Conservation (phyloP, 1,140 invertebrate genomes). For the Berghia stephanieae region DNA sequence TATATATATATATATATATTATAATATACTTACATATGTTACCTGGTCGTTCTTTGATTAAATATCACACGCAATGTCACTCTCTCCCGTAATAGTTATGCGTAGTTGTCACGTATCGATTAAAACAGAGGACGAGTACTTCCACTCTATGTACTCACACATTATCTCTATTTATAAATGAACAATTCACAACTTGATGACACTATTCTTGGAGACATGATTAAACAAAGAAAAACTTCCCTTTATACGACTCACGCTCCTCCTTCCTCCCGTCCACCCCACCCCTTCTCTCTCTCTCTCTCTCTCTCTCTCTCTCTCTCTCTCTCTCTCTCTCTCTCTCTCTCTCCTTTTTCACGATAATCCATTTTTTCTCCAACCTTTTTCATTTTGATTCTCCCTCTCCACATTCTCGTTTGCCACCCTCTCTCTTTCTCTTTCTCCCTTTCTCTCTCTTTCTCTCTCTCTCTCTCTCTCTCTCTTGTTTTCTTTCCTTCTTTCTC, state of each 20-base stretch:
- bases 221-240: not conserved
- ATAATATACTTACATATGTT: too few species aligned
- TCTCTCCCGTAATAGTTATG: too few species aligned
- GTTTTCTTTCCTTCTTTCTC: not conserved
- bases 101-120: too few species aligned
- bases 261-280: not conserved
- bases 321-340: not conserved
- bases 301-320: conserved; percentile 3
- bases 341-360: not conserved
- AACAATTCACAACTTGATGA: not conserved
- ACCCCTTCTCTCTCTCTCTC: not conserved
- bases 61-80: too few species aligned
- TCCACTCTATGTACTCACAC: not conserved
- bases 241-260: not conserved
- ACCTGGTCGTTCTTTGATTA: too few species aligned
- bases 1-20: too few species aligned
- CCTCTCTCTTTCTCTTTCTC: not conserved
- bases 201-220: not conserved
- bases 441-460: not conserved
- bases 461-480: not conserved
- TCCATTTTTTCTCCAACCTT: not conserved
- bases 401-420: not conserved
- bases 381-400: not conserved
- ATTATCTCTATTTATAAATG: not conserved
- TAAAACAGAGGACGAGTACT: not conserved